A percentile compares a stretch with the other conserved stretches of the same genome.
Conservation (phyloP, 2,113 vertebrate genomes). For the Alligator mississippiensis region DNA sequence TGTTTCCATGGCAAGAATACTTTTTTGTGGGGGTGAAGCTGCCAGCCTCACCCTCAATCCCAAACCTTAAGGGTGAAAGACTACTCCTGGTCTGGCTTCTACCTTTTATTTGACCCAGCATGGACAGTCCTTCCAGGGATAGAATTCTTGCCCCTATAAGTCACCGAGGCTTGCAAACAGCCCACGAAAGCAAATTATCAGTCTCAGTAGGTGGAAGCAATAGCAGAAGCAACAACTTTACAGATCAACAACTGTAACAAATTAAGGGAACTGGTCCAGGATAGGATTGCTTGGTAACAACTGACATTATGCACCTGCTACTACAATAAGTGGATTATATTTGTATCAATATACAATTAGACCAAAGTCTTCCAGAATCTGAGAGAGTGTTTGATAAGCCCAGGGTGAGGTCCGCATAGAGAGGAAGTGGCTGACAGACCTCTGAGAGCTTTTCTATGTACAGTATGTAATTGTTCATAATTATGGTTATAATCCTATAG, state of each 20-base stretch:
- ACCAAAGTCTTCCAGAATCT: not conserved
- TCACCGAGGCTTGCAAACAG: not conserved
- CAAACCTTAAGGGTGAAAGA: not conserved
- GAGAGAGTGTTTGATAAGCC: not conserved
- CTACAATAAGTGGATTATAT: not conserved
- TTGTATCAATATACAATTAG: not conserved
- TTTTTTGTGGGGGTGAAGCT: not conserved
- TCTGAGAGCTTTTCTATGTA: not conserved
- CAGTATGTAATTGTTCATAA: not conserved
- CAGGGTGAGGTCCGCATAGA: not conserved
- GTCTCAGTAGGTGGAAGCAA: not conserved
- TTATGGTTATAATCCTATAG: not conserved
- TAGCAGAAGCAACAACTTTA: not conserved
- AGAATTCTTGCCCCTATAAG: not conserved
- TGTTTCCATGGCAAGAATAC: too few species aligned
- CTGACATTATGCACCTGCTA: not conserved
- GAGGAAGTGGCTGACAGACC: not conserved
- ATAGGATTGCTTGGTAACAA: not conserved
- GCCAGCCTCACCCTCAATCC: not conserved
- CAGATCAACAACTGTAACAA: not conserved
- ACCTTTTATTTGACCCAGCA: not conserved
- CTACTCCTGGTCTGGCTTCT: not conserved
- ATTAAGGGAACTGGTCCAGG: not conserved
- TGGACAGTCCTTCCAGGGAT: not conserved
- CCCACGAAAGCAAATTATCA: not conserved